These are phyloP conservation scores for Drosophila anomelani DNA, from an alignment of 2,888 invertebrate species.

Conservation along the genomic window DNA sequence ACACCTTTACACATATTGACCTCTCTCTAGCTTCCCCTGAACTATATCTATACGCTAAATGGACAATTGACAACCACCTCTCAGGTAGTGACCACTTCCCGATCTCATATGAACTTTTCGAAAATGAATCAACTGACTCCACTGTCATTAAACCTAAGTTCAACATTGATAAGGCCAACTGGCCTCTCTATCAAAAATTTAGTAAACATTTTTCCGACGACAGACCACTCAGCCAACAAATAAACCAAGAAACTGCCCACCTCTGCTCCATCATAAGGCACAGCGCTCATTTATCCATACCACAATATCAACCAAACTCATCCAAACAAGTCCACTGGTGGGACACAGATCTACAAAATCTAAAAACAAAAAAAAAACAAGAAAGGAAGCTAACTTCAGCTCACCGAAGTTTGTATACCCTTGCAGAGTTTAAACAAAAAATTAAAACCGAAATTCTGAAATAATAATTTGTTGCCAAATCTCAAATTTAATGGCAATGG, in stretches of 20 bases:
- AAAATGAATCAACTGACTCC: neutral
- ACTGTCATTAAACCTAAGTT: neutral
- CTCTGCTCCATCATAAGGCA: neutral
- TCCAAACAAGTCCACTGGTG: neutral
- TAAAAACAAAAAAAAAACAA: too few species aligned
- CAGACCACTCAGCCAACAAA: neutral
- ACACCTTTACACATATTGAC: too few species aligned
- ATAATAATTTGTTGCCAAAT: too few species aligned
- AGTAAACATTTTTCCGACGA: neutral
- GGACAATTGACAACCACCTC: neutral
- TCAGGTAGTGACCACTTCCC: neutral
- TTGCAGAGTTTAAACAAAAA: too few species aligned
- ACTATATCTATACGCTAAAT: too few species aligned
- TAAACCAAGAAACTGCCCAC: slow-evolving; percentile 1
- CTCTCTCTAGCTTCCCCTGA: too few species aligned
- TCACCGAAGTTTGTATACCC: too few species aligned
- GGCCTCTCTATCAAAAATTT: neutral
- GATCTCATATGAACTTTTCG: neutral
- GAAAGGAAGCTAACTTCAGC: too few species aligned
- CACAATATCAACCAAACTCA: neutral
- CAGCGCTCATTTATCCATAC: neutral
- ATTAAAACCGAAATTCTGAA: too few species aligned
- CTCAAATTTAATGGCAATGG: too few species aligned
- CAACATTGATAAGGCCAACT: neutral
- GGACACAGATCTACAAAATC: neutral